Conservation (phyloP, 2,888 invertebrate species). For the Ischnus inquisitorius region DNA sequence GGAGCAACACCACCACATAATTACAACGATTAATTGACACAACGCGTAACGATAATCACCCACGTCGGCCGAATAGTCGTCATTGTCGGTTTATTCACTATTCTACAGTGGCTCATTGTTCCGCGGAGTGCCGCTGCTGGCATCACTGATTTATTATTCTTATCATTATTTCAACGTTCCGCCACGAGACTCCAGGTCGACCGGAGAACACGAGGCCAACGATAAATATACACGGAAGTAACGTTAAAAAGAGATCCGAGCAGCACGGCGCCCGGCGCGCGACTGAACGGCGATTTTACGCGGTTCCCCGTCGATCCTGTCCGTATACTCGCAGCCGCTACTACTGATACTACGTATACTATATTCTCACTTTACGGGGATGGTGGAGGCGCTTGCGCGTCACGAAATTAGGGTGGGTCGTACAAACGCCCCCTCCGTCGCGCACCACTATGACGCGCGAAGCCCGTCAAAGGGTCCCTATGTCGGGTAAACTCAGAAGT, state of each 20-base stretch:
- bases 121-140: neutral
- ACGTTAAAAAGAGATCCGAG: slow-evolving; percentile 27
- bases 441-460: slow-evolving; percentile 27
- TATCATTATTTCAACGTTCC: slow-evolving; percentile 18
- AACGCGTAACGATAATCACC: slow-evolving; percentile 18
- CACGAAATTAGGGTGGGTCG: slow-evolving; percentile 67
- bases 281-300: slow-evolving; percentile 62
- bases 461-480: slow-evolving; percentile 33
- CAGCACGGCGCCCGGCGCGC: slow-evolving; percentile 64
- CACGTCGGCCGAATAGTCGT: slow-evolving; percentile 17
- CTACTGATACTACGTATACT: slow-evolving; percentile 58
- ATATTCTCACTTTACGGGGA: slow-evolving; percentile 4
- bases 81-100: slow-evolving; percentile 38
- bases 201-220: slow-evolving; percentile 41
- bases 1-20: slow-evolving; percentile 61
- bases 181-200: neutral
- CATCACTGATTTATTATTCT: slow-evolving; percentile 3
- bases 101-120: slow-evolving; percentile 11
- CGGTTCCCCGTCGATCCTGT: slow-evolving; percentile 54
- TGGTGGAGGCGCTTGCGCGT: slow-evolving; percentile 59
- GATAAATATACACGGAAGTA: neutral
- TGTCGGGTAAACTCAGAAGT: slow-evolving; percentile 47
- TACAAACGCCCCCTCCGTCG: slow-evolving; percentile 37
- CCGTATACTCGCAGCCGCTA: slow-evolving; percentile 49
- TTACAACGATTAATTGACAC: slow-evolving; percentile 56